Evolutionary conservation across 2,797 vertebrate species (phyloP), one percentile per base, ranked within the genome.

Genomic region (Arnoldichthys spilopterus): DNA sequence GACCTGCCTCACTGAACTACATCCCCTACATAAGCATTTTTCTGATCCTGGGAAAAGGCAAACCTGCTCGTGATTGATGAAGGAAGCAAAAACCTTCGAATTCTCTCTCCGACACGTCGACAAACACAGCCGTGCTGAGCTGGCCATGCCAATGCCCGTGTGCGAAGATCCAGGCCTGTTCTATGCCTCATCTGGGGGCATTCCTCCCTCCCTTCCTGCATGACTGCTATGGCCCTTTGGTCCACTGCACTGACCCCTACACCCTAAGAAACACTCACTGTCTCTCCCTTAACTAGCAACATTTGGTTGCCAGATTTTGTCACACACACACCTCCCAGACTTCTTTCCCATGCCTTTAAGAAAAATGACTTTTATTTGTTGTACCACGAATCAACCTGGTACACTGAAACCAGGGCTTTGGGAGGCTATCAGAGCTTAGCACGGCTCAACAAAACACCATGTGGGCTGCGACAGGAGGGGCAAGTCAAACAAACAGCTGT

Each of bases 221-320:
- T n/a, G 51, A 71, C 73, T 85, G 70, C 77, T 86, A 79, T 64
- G 80, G 86, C 85, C 80, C 85, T 83, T 81, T 81, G 82, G 80
- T 84, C 88, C 62, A 49, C 67, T 87, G 77, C 79, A 79, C 78
- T 91, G 90, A 92, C 91, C 90, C 87, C 56, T 80, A 83, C 80
- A 75, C 83, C 77, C 81, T 59, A 53, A 85, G 74, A 78, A 86
- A 85, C 77, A 82, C 72, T 86, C 78, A 61, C 80, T 70, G 85
- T 80, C 66, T 69, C 79, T 77, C 77, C 71, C 80, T 79, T 68
- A 85, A 85, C 83, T 84, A 80, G 82, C 86, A 90, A 90, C 93
- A 93, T 94, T 93, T 93, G 93, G 92, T 86, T 85, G 85, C 91
- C 93, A 93, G 91, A 91, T 91, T 90, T 77, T 37, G 40, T 47